phyloP scores from a whole-genome alignment of 2,888 invertebrate species.

The Branchellion lobata region DNA sequence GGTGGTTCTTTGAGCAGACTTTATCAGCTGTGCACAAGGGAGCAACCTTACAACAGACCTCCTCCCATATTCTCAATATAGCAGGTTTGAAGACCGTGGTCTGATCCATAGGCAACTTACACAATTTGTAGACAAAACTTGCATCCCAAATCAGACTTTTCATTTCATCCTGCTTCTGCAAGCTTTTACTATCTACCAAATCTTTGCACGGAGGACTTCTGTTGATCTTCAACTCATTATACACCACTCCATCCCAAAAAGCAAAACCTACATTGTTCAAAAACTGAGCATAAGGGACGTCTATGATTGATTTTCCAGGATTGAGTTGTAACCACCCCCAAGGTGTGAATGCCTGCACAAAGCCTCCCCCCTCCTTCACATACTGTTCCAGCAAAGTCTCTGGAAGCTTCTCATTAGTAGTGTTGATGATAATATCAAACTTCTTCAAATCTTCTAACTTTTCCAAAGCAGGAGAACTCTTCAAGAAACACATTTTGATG shows the following conservation, averaged over 20 bases:
- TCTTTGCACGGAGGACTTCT: neutral
- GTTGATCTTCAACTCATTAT: neutral
- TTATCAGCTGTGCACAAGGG: neutral
- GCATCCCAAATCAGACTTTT: neutral
- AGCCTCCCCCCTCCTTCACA: slow-evolving; percentile 47
- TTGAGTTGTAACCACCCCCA: slow-evolving; percentile 52
- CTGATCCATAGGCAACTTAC: neutral
- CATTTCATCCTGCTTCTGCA: neutral
- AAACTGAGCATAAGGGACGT: slow-evolving; percentile 47
- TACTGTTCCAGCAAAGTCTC: neutral
- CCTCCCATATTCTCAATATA: neutral
- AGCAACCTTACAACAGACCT: neutral
- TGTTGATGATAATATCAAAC: slow-evolving; percentile 1
- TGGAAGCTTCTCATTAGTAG: neutral
- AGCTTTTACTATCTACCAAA: neutral
- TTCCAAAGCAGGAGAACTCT: neutral
- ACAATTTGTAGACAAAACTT: neutral
- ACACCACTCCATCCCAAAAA: slow-evolving; percentile 35
- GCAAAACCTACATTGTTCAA: slow-evolving; percentile 34
- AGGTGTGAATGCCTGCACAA: slow-evolving; percentile 50
- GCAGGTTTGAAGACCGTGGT: neutral
- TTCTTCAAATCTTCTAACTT: neutral
- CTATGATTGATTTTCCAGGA: slow-evolving; percentile 41
- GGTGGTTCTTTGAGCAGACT: neutral
- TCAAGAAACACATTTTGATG: neutral